Conservation (phyloP, 2,888 invertebrate species). For the Aspidapion aeneum region DNA sequence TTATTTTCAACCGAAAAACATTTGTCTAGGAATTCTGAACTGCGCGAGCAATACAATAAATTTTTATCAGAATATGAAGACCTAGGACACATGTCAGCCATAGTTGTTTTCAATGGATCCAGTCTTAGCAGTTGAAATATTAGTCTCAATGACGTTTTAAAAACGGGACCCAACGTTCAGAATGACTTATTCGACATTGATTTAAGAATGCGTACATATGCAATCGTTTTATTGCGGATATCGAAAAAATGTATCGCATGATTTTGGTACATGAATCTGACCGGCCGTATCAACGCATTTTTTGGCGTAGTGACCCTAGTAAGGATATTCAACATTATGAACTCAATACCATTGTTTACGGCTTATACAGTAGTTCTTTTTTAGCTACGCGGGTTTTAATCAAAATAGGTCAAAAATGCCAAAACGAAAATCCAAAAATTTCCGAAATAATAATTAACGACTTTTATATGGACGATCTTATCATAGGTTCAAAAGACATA, state of each 20-base stretch:
- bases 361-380: not conserved
- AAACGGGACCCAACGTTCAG: not conserved
- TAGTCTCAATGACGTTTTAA: not conserved
- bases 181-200: not conserved
- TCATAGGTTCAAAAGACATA: not conserved
- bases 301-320: not conserved
- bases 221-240: not conserved
- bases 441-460: constrained; percentile 6
- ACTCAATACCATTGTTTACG: not conserved
- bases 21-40: too few species aligned
- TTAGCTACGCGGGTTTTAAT: not conserved
- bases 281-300: not conserved
- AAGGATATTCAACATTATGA: not conserved
- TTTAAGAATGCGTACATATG: not conserved
- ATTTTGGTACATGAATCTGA: not conserved
- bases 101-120: not conserved
- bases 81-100: too few species aligned
- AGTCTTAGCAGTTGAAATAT: not conserved
- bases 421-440: too few species aligned
- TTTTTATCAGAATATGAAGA: too few species aligned
- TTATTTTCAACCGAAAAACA: too few species aligned
- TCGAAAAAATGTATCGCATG: not conserved
- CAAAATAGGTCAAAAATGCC: too few species aligned
- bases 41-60: too few species aligned
- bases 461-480: constrained; percentile 9